A percentile compares a stretch with the other conserved stretches of the same genome.
These are phyloP conservation scores for Peromyscus polionotus DNA, from an alignment of 2,113 vertebrate genomes.

Conservation along the genomic window DNA sequence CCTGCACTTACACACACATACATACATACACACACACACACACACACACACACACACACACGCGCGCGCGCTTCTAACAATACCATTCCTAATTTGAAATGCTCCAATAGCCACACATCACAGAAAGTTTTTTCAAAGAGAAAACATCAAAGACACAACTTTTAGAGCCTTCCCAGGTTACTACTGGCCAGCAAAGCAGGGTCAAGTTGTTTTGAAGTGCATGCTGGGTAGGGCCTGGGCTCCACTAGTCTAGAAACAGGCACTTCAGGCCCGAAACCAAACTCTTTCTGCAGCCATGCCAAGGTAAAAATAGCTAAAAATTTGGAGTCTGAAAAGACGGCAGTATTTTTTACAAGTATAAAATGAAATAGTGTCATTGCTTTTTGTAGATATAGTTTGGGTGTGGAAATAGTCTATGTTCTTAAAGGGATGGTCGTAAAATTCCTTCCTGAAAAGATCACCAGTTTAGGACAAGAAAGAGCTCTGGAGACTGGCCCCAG, in stretches of 20 bases:
- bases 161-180: not conserved
- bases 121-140: conserved; percentile 1
- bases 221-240: not conserved
- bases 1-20: not conserved
- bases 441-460: conserved; percentile 54
- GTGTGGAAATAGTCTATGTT: not conserved
- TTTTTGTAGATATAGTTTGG: conserved; percentile 10
- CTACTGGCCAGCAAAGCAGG: not conserved
- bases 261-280: not conserved
- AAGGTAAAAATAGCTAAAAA: conserved; percentile 30
- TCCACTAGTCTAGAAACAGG: not conserved
- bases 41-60: not conserved
- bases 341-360: not conserved
- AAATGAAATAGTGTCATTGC: conserved; percentile 13
- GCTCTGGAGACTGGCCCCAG: not conserved
- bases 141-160: conserved; percentile 55
- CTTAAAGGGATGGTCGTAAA: not conserved
- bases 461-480: not conserved
- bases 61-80: not conserved
- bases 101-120: conserved; percentile 6
- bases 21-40: not conserved
- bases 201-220: not conserved
- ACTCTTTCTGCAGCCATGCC: not conserved
- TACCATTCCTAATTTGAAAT: conserved; percentile 56
- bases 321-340: conserved; percentile 23